Evolutionary conservation across 2,888 invertebrate genomes (phyloP).

Genomic region (Dioctria rufipes): DNA sequence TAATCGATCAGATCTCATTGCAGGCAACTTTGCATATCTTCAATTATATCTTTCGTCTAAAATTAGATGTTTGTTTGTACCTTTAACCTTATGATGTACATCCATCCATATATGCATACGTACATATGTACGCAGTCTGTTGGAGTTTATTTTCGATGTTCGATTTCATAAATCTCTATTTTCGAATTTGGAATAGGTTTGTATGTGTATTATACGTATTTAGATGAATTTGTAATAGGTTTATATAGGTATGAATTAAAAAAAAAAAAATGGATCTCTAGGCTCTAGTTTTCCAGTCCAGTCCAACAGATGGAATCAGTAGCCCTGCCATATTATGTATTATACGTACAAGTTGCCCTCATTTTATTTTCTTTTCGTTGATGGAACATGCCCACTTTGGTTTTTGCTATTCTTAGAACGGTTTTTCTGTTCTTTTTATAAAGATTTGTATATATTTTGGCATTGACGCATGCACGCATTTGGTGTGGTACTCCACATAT

Average conservation of each 20-base stretch:
- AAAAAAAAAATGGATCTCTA: no score
- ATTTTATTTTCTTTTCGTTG: neutral
- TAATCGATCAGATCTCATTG: slow-evolving; percentile 30
- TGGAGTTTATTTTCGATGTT: neutral
- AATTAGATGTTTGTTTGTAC: slow-evolving; percentile 39
- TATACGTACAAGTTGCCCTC: neutral
- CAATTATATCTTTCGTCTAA: slow-evolving; percentile 8
- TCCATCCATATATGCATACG: no score
- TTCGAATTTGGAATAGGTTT: neutral
- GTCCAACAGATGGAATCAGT: neutral
- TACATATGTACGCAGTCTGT: neutral
- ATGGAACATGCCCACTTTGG: neutral
- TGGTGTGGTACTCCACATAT: no score
- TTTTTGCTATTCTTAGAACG: neutral
- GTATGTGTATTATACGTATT: no score
- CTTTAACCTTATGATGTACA: slow-evolving; percentile 25
- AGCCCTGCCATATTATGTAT: neutral
- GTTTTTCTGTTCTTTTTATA: neutral
- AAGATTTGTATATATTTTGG: no score
- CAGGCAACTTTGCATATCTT: neutral
- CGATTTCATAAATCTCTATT: neutral
- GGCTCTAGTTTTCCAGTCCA: no score
- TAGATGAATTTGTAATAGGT: no score
- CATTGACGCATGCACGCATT: no score
- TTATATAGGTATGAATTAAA: no score